phyloP scores from a whole-genome alignment of 1,140 invertebrate species.

The Drosophila carrolli region DNA sequence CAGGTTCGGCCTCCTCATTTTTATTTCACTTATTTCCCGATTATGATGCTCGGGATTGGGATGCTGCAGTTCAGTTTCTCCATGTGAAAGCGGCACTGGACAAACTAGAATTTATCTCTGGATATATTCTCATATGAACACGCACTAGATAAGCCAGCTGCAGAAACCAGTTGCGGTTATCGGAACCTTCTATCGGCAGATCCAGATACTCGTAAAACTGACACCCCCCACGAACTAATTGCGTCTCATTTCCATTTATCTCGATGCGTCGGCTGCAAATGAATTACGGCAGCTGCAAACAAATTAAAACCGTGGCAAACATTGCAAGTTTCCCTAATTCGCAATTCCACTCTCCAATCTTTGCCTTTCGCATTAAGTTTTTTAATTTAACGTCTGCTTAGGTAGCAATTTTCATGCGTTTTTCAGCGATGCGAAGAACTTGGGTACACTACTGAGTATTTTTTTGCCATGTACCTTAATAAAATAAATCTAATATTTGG shows the following conservation, averaged over 20 bases:
- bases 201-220: conserved; percentile 24
- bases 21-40: conserved; percentile 59
- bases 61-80: conserved; percentile 17
- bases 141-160: conserved; percentile 47
- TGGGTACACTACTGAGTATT: background rate
- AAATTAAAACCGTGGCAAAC: conserved; percentile 79
- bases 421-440: conserved; percentile 1
- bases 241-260: conserved; percentile 74
- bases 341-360: background rate
- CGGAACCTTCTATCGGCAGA: conserved; percentile 14
- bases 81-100: conserved; percentile 54
- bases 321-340: conserved; percentile 34
- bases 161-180: conserved; percentile 46
- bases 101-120: conserved; percentile 44
- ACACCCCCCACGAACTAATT: conserved; percentile 79
- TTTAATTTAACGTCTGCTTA: conserved; percentile 59
- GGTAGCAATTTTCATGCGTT: conserved; percentile 45
- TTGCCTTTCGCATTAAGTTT: conserved; percentile 57
- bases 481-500: background rate
- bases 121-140: conserved; percentile 15
- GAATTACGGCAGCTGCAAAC: conserved; percentile 67
- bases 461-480: background rate
- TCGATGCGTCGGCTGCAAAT: conserved; percentile 54
- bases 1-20: conserved; percentile 52
- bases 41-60: conserved; percentile 17